These are phyloP conservation scores for Mormyrops boulengeri DNA, from an alignment of 2,797 vertebrate genomes.

Conservation along the genomic window DNA sequence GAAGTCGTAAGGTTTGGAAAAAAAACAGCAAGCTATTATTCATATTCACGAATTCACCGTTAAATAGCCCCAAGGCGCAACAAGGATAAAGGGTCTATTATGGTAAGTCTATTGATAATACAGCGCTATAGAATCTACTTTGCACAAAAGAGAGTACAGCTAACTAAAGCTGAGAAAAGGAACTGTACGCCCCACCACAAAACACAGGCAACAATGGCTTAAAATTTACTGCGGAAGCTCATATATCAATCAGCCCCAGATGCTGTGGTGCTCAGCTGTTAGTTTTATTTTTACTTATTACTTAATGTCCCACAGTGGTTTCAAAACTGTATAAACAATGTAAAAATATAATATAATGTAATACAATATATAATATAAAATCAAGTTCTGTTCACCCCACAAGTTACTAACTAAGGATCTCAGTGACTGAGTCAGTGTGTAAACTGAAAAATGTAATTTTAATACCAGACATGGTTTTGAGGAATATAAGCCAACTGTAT, in stretches of 20 bases:
- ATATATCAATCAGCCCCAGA: not conserved
- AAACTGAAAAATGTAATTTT: not conserved
- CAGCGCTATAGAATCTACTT: not conserved
- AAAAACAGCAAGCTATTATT: not conserved
- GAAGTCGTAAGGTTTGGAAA: not conserved
- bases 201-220: not conserved
- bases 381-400: no score
- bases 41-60: not conserved
- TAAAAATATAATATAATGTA: not conserved
- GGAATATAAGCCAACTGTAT: not conserved
- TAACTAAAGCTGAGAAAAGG: not conserved
- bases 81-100: not conserved
- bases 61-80: not conserved
- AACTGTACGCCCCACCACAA: not conserved
- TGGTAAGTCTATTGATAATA: not conserved
- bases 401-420: not conserved
- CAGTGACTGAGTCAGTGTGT: not conserved
- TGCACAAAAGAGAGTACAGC: not conserved
- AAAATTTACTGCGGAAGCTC: not conserved
- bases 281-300: not conserved
- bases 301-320: not conserved
- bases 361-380: not conserved
- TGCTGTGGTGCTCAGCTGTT: not conserved
- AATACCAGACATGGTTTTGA: not conserved
- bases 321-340: not conserved